phyloP scores from a whole-genome alignment of 2,888 invertebrate species.

The Aproaerema taeniolella region DNA sequence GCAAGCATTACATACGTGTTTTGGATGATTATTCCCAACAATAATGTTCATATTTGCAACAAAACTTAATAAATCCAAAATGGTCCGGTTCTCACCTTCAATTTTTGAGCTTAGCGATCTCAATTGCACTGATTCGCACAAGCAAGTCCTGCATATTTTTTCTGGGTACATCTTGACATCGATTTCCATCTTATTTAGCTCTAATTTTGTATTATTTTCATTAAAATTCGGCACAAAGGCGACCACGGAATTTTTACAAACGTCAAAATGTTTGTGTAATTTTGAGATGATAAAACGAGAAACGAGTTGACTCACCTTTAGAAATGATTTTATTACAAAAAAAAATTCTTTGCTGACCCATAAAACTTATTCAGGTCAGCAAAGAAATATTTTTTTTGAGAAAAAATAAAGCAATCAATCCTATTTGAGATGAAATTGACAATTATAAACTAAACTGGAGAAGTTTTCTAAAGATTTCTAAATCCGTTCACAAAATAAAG shows the following conservation, averaged over 20 bases:
- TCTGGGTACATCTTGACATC: conserved; percentile 20
- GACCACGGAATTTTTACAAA: not conserved
- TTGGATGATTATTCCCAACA: conserved; percentile 42
- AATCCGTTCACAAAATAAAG: no score
- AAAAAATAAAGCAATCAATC: no score
- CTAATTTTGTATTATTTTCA: not conserved
- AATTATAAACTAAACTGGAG: no score
- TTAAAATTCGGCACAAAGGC: not conserved
- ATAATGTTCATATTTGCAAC: conserved; percentile 44
- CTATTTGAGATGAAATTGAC: no score
- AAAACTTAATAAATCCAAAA: conserved; percentile 38
- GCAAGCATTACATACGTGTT: conserved; percentile 56
- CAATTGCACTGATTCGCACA: conserved; percentile 37
- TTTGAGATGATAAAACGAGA: not conserved
- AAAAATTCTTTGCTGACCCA: no score
- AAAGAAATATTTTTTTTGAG: no score
- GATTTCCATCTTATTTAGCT: conserved; percentile 9
- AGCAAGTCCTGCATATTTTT: conserved; percentile 51
- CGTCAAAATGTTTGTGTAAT: not conserved
- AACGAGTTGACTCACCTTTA: not conserved
- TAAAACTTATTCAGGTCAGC: no score
- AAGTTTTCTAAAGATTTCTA: no score
- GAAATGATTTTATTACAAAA: no score
- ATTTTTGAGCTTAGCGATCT: conserved; percentile 41
- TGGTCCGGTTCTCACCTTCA: conserved; percentile 27